Percentiles rank a stretch among this genome's conserved stretches.
Evolutionary conservation across 2,888 invertebrate genomes (phyloP).

Genomic region (Andrena flavipes): DNA sequence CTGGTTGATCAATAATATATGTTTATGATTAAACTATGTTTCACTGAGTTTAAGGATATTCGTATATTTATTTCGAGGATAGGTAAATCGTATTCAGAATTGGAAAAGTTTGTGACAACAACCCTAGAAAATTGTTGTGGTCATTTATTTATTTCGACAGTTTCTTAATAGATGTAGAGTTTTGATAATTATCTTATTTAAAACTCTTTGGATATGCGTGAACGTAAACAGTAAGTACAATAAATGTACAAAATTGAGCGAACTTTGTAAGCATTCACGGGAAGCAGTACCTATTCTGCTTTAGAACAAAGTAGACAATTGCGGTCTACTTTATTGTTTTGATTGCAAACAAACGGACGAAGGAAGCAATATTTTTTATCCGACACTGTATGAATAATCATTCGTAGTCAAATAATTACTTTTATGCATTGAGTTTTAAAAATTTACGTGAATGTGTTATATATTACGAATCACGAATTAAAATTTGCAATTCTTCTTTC

Average conservation of each 20-base stretch:
- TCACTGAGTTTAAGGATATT: too few relatives aligned
- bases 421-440: too few relatives aligned
- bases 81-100: neutral
- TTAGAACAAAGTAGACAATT: neutral
- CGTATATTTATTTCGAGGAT: too few relatives aligned
- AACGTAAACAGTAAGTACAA: slow-evolving; percentile 17
- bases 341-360: too few relatives aligned
- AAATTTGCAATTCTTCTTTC: neutral
- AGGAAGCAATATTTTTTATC: too few relatives aligned
- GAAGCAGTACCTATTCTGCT: neutral
- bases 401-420: too few relatives aligned
- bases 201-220: neutral
- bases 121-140: neutral
- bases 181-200: slow-evolving; percentile 62
- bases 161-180: slow-evolving; percentile 23
- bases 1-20: too few relatives aligned
- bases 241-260: neutral
- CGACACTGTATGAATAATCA: too few relatives aligned
- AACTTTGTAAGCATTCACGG: neutral
- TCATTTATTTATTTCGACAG: neutral
- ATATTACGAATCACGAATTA: too few relatives aligned
- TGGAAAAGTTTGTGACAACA: neutral
- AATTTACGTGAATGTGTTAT: too few relatives aligned
- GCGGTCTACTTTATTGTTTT: neutral
- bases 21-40: too few relatives aligned